Evolutionary conservation across 2,113 vertebrate species (phyloP), one percentile per base, ranked within the genome.

Genomic region (Salvator merianae): DNA sequence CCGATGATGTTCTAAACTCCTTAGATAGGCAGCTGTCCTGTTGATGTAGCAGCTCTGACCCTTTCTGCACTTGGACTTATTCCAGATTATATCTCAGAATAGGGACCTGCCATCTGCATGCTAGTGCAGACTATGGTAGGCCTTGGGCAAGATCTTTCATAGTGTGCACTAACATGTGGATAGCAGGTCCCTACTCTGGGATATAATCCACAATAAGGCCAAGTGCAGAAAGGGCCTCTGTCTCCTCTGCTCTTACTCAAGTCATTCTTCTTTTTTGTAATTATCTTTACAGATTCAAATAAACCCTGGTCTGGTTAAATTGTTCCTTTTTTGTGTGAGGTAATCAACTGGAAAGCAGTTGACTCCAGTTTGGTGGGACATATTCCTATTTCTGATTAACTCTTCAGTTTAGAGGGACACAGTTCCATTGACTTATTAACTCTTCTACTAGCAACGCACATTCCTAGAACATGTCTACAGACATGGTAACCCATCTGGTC

Each of bases 391-490:
- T 13, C 8, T 55, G 6, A 7, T 50, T 50, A 50, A 50, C 12
- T 50, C 85, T 86, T 62, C 20, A 38, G 53, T 0, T 0, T 74
- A 86, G 87, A 30, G 50, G 79, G 73, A 30, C 76, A 47, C 26
- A 87, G 84, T 74, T 22, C 26, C 74, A 82, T n/a, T 87, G 53
- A 43, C 85, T 53, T 88, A 55, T 55, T 55, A 55, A 55, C 53
- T 13, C 53, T 55, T 55, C 53, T 55, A 16, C 53, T 55, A 55
- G 16, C 10, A 55, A 55, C 53, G 3, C 14, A 12, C 53, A 55
- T n/a, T 87, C n/a, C 53, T 55, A 55, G 8, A 55, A 12, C 10
- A 59, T 59, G 55, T 20, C 20, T 3, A 59, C 55, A 59, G 20
- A 59, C 5, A 16, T 59, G 55, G 20, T 59, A 59, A 20, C 55